phyloP scores from a whole-genome alignment of 2,888 invertebrate genomes.

The Corbicula japonica region DNA sequence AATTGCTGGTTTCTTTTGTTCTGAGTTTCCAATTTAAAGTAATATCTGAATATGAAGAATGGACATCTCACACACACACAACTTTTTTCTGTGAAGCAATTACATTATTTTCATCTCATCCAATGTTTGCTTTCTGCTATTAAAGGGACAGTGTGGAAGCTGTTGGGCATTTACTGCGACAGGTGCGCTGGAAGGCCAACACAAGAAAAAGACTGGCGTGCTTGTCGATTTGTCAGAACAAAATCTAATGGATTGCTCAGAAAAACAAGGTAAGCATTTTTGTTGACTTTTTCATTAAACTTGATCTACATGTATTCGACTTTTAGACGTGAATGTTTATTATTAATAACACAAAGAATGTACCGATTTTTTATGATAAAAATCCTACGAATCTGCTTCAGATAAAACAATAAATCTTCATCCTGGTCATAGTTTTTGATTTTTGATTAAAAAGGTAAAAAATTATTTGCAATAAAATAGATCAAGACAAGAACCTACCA shows the following conservation, averaged over 20 bases:
- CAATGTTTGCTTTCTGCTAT: background rate
- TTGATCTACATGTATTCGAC: background rate
- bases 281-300: background rate
- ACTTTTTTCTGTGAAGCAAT: background rate
- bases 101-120: background rate
- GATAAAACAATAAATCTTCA: too few relatives aligned
- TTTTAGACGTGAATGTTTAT: too few relatives aligned
- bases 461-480: background rate
- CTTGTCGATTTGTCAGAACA: constrained; percentile 63
- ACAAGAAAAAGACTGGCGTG: constrained; percentile 55
- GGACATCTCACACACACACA: background rate
- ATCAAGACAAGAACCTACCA: background rate
- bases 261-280: constrained; percentile 48
- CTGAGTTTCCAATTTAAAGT: background rate
- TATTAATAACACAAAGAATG: too few relatives aligned
- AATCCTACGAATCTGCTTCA: too few relatives aligned
- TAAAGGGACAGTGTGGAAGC: constrained; percentile 60
- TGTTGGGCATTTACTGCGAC: constrained; percentile 63
- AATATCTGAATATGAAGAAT: background rate
- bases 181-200: constrained; percentile 58
- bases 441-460: background rate
- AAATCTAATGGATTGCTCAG: constrained; percentile 62
- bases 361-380: too few relatives aligned
- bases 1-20: background rate
- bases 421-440: too few relatives aligned